Percentiles rank a stretch among this genome's conserved stretches.
Conservation (phyloP, 2,888 invertebrate species). For the Parnassius apollo region DNA sequence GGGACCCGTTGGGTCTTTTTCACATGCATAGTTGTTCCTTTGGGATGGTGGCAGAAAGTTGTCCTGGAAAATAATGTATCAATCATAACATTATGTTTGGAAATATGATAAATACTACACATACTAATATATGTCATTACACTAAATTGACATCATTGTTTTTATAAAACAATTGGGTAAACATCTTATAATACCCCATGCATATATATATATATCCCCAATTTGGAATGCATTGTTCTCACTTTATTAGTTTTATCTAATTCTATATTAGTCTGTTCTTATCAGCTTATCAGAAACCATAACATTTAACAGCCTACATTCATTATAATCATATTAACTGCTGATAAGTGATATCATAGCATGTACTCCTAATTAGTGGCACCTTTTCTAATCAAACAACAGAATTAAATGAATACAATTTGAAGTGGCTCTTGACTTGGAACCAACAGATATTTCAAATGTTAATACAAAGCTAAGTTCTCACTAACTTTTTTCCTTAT, state of each 20-base stretch:
- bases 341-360: slow-evolving; percentile 22
- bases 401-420: background rate
- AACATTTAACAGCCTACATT: slow-evolving; percentile 4
- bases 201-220: too few species aligned
- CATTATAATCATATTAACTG: slow-evolving; percentile 25
- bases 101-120: too few species aligned
- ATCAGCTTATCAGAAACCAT: background rate
- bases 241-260: background rate
- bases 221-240: background rate
- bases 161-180: too few species aligned
- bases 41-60: slow-evolving; percentile 97
- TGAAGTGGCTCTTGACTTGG: background rate
- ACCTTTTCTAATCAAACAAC: slow-evolving; percentile 3
- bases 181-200: too few species aligned
- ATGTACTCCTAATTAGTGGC: slow-evolving; percentile 2
- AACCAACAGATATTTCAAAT: too few species aligned
- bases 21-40: slow-evolving; percentile 97
- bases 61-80: slow-evolving; percentile 85
- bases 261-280: background rate
- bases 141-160: too few species aligned
- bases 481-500: too few species aligned
- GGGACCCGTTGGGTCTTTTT: slow-evolving; percentile 97
- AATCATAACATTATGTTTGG: background rate
- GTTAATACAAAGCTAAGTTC: too few species aligned
- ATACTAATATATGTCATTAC: too few species aligned